Conservation (phyloP, 2,888 invertebrate genomes). For the Odontomyia ornata region DNA sequence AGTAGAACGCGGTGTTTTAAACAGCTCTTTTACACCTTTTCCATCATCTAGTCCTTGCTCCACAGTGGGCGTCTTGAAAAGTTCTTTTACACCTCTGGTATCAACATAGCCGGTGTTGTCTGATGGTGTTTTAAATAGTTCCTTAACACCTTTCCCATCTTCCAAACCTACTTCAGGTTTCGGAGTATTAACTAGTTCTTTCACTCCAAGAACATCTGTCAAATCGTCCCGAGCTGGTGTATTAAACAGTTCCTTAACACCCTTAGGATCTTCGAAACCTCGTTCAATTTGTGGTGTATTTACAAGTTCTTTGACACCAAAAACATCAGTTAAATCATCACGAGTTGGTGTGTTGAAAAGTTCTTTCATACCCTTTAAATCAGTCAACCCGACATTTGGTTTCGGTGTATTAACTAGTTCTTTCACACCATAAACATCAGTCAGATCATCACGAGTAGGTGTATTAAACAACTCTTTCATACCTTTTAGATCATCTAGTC, state of each 20-base stretch:
- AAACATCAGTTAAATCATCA: neutral
- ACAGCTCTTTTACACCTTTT: conserved; percentile 25
- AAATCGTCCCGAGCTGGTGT: conserved; percentile 50
- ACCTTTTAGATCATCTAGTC: conserved; percentile 39
- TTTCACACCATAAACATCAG: conserved; percentile 23
- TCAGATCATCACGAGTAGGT: conserved; percentile 54
- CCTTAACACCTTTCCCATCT: conserved; percentile 48
- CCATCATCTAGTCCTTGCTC: neutral
- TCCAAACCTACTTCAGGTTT: neutral
- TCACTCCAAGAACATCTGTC: conserved; percentile 15
- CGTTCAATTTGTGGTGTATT: conserved; percentile 12
- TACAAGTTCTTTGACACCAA: conserved; percentile 35
- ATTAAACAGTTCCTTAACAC: conserved; percentile 59
- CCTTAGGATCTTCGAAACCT: conserved; percentile 47
- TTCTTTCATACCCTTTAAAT: conserved; percentile 31
- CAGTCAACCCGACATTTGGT: neutral
- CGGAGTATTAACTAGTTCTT: conserved; percentile 18
- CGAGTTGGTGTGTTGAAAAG: conserved; percentile 18
- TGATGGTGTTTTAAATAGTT: conserved; percentile 50
- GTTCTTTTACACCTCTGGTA: conserved; percentile 44
- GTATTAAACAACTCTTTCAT: conserved; percentile 55
- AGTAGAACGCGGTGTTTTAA: neutral
- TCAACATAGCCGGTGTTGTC: neutral
- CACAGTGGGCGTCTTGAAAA: conserved; percentile 35
- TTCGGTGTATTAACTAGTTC: conserved; percentile 41